phyloP scores from a whole-genome alignment of 2,797 vertebrate genomes.

The Anas bahamensis region DNA sequence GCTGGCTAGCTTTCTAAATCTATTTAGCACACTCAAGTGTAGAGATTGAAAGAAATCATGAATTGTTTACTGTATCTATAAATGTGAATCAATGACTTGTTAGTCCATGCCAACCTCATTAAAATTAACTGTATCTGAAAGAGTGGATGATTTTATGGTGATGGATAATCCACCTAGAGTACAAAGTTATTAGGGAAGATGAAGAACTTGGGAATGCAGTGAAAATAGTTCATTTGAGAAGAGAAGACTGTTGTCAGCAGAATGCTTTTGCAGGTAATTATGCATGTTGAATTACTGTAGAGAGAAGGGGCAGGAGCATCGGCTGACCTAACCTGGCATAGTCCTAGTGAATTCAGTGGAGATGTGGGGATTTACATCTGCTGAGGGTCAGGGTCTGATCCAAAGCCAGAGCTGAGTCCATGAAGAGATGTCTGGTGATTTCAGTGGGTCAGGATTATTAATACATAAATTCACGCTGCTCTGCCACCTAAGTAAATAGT shows the following conservation, averaged over 20 bases:
- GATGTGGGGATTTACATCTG: neutral
- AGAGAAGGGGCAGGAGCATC: neutral
- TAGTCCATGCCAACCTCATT: conserved; percentile 27
- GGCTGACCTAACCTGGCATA: neutral
- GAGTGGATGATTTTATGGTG: conserved; percentile 34
- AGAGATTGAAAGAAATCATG: neutral
- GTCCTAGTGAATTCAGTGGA: neutral
- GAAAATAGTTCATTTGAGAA: neutral
- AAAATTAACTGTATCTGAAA: conserved; percentile 29
- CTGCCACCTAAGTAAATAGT: neutral
- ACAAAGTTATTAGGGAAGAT: neutral
- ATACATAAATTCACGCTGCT: neutral
- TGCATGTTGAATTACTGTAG: neutral
- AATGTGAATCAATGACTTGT: conserved; percentile 37
- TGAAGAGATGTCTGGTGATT: neutral
- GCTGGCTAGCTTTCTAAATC: neutral
- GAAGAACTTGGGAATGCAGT: neutral
- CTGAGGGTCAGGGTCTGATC: neutral
- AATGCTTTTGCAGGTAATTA: neutral
- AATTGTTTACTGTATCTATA: conserved; percentile 7
- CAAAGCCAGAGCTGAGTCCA: neutral
- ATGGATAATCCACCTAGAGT: conserved; percentile 21
- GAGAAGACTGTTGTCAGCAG: neutral
- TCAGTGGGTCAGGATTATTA: neutral
- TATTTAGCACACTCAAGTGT: neutral